Evolutionary conservation across 2,888 invertebrate genomes (phyloP), one percentile per base, ranked within the genome.

Genomic region (Tetranychus piercei): DNA sequence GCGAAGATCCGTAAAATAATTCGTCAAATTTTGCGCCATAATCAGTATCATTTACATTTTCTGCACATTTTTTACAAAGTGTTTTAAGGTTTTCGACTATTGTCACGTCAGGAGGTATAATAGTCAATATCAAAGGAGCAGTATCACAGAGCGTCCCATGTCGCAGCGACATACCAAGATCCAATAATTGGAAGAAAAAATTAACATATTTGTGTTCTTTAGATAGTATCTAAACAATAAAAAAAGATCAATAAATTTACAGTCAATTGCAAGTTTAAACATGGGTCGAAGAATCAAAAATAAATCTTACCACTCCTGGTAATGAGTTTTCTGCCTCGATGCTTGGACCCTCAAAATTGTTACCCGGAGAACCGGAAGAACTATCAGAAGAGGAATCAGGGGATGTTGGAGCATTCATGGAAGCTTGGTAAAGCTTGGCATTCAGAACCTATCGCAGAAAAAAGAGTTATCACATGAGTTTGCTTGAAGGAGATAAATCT

Each of bases 351-450:
- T 90, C 90, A 79, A 90, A 90, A 23, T 83, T 81, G 81, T 91
- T 87, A 78, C 92, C 92, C 1, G 94, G 94, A 1, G 94, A 94
- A 3, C 92, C 91, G 3, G 92, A 91, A 75, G 94, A 94, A 79
- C 94, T 94, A 82, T 95, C 95, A 75, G 93, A 93, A 80, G 92
- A 93, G 75, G 93, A 92, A 81, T 95, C 96, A 74, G 91, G 91
- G 76, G 90, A 90, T 80, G 90, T 90, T 20, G 84, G 83, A 82
- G 83, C 83, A 78, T 83, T 83, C 77, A 82, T 81, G 45, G 82
- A 82, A 66, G 88, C 86, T 80, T 89, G 90, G 77, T 88, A 88
- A 73, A 91, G 82, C 83, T 91, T 91, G 1, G 89, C 91, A 69
- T 89, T 89, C 78, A 91, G 84, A 76, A 88, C 81, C 69, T 69